Percentiles rank a stretch among this genome's conserved stretches.
Conservation (phyloP, 2,113 vertebrate genomes). For the Oreotrochilus melanogaster region DNA sequence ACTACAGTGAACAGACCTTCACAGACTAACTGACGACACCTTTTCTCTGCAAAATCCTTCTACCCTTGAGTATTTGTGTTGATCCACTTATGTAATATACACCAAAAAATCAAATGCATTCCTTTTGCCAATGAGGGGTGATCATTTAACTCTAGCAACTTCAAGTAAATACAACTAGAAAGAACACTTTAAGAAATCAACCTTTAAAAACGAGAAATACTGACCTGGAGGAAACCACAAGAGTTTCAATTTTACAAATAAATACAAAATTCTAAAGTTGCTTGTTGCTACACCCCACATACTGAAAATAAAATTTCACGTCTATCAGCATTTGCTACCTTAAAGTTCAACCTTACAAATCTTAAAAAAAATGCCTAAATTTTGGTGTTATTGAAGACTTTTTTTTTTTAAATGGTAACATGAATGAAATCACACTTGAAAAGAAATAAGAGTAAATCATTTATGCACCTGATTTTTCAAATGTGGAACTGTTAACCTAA, state of each 20-base stretch:
- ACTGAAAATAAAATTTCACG: neutral
- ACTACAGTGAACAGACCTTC: neutral
- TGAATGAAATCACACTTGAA: neutral
- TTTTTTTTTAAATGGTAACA: neutral
- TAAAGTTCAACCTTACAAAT: neutral
- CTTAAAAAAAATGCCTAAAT: fast-evolving
- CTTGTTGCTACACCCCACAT: neutral
- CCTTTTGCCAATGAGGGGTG: neutral
- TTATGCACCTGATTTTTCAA: fast-evolving
- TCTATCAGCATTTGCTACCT: neutral
- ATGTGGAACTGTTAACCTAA: neutral
- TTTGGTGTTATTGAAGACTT: neutral
- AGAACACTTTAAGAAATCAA: neutral
- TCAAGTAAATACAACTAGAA: neutral
- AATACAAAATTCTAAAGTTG: neutral
- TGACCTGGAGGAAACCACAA: neutral
- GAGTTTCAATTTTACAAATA: neutral
- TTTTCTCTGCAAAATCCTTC: neutral
- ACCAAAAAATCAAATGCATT: neutral
- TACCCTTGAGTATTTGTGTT: neutral
- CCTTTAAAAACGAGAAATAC: neutral
- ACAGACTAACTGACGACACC: neutral
- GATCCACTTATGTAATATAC: neutral
- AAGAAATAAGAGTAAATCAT: neutral
- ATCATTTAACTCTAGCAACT: neutral